Evolutionary conservation across 1,140 invertebrate species (phyloP), one percentile per base, ranked within the genome.

Genomic region (Scaptomyza montana): DNA sequence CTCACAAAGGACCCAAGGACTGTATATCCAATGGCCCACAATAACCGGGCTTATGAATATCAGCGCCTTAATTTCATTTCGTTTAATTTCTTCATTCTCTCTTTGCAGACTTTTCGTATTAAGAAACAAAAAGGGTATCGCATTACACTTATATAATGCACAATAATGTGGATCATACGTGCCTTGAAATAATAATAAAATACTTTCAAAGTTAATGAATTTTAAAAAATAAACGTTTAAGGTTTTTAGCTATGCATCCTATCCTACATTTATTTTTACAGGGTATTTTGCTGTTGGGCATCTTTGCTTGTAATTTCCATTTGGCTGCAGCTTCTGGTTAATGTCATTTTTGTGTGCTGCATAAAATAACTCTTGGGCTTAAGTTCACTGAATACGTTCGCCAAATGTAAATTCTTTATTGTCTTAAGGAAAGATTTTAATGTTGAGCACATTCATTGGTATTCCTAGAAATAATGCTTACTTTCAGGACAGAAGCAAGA

Each of bases 21-120:
- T 46, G 28, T 33, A 61, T 46, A 55, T 41, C 30, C 28, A n/a
- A 45, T 63, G 66, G 73, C 65, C 65, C 36, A 47, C 47, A 50
- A 61, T 41, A 68, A 68, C 55, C 56, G 33, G 67, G 66, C 76
- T 85, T 82, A 79, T 84, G 64, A 82, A 79, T 84, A 72, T 82
- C 71, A 60, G 55, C 61, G 50, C 71, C 78, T 71, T 84, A 55
- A 76, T 75, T 82, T 84, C 63, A 75, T 76, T 78, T 78, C 49
- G 59, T 66, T 82, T 61, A 33, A 61, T 78, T 68, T 68, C 53
- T n/a, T 56, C 33, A 9, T 36, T 7, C 33, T 54, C 55, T 68
- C 50, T 81, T 75, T 12, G 7, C 25, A 12, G 39, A 41, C 55
- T 62, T 9, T 33, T 33, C n/a, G 25, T 9, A 13, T 10, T n/a